Evolutionary conservation across 2,888 invertebrate genomes (phyloP).

Genomic region (Arctia plantaginis): DNA sequence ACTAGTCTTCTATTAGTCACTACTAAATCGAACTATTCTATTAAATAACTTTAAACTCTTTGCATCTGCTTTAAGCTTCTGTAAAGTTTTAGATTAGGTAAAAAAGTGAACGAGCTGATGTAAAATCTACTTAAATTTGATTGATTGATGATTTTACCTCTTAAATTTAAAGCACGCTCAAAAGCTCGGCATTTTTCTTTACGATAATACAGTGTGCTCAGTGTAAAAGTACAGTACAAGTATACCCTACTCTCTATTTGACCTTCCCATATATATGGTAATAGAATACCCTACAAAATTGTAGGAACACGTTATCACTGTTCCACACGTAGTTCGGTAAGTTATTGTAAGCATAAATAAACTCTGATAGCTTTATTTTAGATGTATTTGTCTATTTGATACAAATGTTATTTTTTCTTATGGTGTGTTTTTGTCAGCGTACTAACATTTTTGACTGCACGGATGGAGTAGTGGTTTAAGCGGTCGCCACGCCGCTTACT

Average conservation of each 20-base stretch:
- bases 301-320: constrained; percentile 29
- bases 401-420: not conserved
- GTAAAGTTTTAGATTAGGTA: too few species aligned
- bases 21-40: too few species aligned
- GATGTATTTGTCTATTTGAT: not conserved
- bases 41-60: too few species aligned
- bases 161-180: not conserved
- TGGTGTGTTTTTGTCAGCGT: too few species aligned
- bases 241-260: not conserved
- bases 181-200: not conserved
- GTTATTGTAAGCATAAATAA: constrained; percentile 31
- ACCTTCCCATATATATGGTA: not conserved
- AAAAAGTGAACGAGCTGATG: not conserved
- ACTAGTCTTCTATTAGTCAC: too few species aligned
- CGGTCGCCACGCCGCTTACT: too few species aligned
- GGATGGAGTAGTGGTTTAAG: too few species aligned
- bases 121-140: not conserved
- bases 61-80: too few species aligned
- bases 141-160: not conserved
- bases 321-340: constrained; percentile 24
- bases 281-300: constrained; percentile 12
- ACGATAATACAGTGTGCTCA: not conserved
- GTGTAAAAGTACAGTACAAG: not conserved
- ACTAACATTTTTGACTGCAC: too few species aligned
- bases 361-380: constrained; percentile 32